Evolutionary conservation across 2,113 vertebrate genomes (phyloP).

Genomic region (Odontophorus gujanensis): DNA sequence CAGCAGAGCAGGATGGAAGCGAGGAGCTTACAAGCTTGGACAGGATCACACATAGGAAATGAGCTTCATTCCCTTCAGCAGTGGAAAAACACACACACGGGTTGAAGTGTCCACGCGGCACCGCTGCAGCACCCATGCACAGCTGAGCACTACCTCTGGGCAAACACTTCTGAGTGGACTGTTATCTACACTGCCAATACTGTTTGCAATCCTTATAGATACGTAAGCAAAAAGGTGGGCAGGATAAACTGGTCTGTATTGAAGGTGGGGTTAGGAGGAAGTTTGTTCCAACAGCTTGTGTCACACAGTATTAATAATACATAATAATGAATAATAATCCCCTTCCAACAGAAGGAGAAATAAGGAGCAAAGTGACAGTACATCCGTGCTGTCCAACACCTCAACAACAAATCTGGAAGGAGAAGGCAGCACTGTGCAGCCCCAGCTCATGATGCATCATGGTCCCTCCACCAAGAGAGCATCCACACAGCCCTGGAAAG

Average conservation of each 20-base stretch:
- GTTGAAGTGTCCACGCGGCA: neutral
- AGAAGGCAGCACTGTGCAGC: accelerated
- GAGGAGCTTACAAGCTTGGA: constrained; percentile 46
- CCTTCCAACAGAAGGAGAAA: neutral
- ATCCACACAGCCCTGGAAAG: constrained; percentile 13
- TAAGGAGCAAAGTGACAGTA: neutral
- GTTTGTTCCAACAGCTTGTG: neutral
- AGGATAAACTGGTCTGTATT: neutral
- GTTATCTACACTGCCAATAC: neutral
- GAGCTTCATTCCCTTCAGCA: constrained; percentile 33
- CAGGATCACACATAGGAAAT: constrained; percentile 21
- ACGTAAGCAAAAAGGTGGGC: neutral
- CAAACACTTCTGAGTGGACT: neutral
- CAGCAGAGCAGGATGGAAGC: constrained; percentile 16
- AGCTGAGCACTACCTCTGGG: neutral
- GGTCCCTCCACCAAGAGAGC: neutral
- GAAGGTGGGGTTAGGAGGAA: neutral
- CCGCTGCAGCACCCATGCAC: neutral
- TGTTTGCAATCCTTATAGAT: neutral
- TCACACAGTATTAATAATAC: neutral
- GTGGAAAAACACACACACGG: constrained; percentile 44
- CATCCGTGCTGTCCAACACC: neutral
- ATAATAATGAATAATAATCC: neutral
- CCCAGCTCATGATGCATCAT: neutral
- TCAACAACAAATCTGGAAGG: neutral